These are phyloP conservation scores for Bradypus variegatus DNA, from an alignment of 2,797 vertebrate genomes.

Conservation along the genomic window DNA sequence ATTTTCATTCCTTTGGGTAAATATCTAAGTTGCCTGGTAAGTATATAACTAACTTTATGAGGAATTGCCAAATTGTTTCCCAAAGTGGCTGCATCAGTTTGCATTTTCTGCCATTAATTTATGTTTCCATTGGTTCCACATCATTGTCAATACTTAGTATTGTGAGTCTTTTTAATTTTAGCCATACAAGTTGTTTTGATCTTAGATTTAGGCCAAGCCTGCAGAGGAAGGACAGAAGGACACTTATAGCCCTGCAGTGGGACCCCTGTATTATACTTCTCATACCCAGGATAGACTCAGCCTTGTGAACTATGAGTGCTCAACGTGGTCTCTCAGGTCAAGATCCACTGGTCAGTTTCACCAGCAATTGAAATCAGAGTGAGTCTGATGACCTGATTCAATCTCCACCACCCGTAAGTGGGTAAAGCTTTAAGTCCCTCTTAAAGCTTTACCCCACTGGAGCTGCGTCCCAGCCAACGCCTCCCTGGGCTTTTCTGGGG, in stretches of 20 bases:
- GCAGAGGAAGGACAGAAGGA: not conserved
- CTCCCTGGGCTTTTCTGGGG: not conserved
- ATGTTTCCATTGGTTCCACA: not conserved
- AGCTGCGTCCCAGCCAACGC: not conserved
- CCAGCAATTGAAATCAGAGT: not conserved
- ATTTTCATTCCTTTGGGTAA: conserved; percentile 11
- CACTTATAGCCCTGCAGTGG: not conserved
- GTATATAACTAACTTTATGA: not conserved
- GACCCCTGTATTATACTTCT: not conserved
- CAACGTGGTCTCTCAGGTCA: not conserved
- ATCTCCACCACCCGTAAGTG: not conserved
- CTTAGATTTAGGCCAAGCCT: not conserved
- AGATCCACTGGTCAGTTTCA: not conserved
- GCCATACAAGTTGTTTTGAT: not conserved
- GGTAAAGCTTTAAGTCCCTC: not conserved
- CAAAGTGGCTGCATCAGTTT: not conserved
- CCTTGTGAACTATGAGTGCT: not conserved
- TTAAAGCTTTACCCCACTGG: too few species aligned
- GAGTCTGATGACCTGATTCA: not conserved
- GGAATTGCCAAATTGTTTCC: not conserved
- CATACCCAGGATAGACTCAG: not conserved
- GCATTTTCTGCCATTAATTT: not conserved
- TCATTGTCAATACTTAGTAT: not conserved
- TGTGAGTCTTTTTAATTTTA: not conserved
- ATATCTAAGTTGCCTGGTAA: not conserved